Evolutionary conservation across 2,888 invertebrate species (phyloP), one percentile per base, ranked within the genome.

Genomic region (Coremacera marginata): DNA sequence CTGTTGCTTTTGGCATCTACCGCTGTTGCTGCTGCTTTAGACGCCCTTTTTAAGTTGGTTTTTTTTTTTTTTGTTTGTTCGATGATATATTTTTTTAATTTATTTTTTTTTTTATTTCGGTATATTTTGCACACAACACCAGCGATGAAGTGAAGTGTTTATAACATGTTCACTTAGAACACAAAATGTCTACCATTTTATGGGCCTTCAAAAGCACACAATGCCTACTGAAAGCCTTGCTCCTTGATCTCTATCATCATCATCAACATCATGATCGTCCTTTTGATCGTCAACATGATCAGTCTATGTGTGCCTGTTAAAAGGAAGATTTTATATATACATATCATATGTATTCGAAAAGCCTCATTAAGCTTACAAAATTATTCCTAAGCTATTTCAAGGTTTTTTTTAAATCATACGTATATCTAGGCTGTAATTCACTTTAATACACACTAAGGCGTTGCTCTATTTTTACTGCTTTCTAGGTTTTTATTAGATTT

Each of bases 81-180:
- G 55, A 22, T n/a, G 22, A 9, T 55, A 19, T 65, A 37, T 34
- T 65, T 34, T 27, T 63, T 63, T 34, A 63, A n/a, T 14, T 44
- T 22, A 22, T n/a, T 14, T 62, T 22, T 62, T 51, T 19, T 25
- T 25, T 60, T 37, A 37, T 72, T 7, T 72, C 51, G 44, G 9
- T 62, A 49, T 57, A 57, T 44, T 49, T 67, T 67, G 34, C 60
- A 72, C 49, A n/a, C 44, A 27, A 62, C 62, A 72, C 44, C 22
- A 62, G 62, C 14, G 55, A 25, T 71, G 77, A 78, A 80, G 37
- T 78, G 81, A 80, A 81, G 81, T 80, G 81, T 81, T 81, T 80
- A 81, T 81, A 82, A 81, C 22, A 70, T 57, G 70, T 34, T 57
- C 57, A 57, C 57, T 37, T n/a, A 31, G 31, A 0, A 37, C 70